These are phyloP conservation scores for Drosophila hamatofila DNA, from an alignment of 2,888 invertebrate species.

Conservation along the genomic window DNA sequence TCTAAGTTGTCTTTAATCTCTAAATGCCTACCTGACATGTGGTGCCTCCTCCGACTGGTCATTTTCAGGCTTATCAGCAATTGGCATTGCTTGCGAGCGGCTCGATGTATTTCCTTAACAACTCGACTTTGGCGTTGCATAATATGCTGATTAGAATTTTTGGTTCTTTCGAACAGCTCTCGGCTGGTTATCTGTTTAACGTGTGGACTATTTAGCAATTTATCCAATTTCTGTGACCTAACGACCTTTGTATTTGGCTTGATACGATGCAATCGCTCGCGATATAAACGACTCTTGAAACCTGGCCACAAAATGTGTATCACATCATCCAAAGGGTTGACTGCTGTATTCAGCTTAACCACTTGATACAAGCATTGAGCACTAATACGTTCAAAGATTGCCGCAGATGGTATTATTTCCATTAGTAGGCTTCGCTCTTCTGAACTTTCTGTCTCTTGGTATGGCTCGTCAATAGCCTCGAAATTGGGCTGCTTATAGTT, in stretches of 20 bases:
- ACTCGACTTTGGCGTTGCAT: not conserved
- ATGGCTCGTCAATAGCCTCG: too few species aligned
- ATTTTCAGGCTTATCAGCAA: too few species aligned
- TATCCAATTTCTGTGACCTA: not conserved
- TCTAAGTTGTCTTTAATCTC: not conserved
- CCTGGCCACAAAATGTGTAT: not conserved
- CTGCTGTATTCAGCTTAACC: not conserved
- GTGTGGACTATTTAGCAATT: not conserved
- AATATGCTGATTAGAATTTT: too few species aligned
- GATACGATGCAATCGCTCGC: too few species aligned
- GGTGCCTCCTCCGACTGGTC: not conserved
- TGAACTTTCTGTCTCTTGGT: not conserved
- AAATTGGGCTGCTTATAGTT: constrained; percentile 3
- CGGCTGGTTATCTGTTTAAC: not conserved
- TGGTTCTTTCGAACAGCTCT: not conserved
- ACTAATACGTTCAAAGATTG: not conserved
- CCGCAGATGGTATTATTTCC: not conserved
- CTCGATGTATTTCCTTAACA: not conserved
- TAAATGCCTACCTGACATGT: not conserved
- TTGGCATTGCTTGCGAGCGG: not conserved
- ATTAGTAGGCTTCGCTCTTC: too few species aligned
- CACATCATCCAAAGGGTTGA: not conserved
- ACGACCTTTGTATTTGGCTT: not conserved
- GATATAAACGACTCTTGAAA: not conserved
- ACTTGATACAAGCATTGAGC: not conserved